phyloP scores from a whole-genome alignment of 2,797 vertebrate genomes.

The Petrocephalus schoutedeni region DNA sequence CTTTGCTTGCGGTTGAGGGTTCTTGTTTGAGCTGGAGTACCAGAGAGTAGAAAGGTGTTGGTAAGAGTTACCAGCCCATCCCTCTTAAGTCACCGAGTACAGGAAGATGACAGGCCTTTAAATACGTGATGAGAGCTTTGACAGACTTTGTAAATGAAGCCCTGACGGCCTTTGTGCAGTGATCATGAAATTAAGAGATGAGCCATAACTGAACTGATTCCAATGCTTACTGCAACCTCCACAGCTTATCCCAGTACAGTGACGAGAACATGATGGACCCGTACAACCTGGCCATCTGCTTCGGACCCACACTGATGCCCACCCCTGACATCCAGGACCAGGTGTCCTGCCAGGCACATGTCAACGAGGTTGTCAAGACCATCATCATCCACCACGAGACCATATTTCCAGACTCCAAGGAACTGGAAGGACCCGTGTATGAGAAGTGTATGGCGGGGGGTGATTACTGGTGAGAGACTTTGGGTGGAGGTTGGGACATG shows the following conservation, averaged over 20 bases:
- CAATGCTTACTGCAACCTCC: neutral
- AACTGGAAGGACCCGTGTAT: constrained; percentile 90
- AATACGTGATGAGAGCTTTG: neutral
- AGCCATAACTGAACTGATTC: neutral
- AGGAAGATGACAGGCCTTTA: neutral
- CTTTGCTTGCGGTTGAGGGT: neutral
- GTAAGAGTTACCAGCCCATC: neutral
- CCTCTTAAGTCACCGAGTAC: neutral
- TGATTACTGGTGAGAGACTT: constrained; percentile 85
- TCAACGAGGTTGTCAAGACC: constrained; percentile 95
- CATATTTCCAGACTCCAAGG: constrained; percentile 94
- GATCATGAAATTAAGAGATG: neutral
- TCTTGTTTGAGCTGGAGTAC: neutral
- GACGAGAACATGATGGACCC: constrained; percentile 99
- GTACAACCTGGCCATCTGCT: constrained; percentile 95
- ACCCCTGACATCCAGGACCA: constrained; percentile 94
- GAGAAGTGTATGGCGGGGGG: constrained; percentile 99
- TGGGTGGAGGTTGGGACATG: neutral
- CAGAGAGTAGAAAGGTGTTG: neutral
- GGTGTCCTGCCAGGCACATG: constrained; percentile 95
- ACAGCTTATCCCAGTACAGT: constrained; percentile 93
- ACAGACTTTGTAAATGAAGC: neutral
- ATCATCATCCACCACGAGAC: constrained; percentile 96
- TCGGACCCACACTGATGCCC: constrained; percentile 93
- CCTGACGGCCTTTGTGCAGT: neutral